These are phyloP conservation scores for Drosophila pseudotakahashii DNA, from an alignment of 2,888 invertebrate species.

Conservation along the genomic window DNA sequence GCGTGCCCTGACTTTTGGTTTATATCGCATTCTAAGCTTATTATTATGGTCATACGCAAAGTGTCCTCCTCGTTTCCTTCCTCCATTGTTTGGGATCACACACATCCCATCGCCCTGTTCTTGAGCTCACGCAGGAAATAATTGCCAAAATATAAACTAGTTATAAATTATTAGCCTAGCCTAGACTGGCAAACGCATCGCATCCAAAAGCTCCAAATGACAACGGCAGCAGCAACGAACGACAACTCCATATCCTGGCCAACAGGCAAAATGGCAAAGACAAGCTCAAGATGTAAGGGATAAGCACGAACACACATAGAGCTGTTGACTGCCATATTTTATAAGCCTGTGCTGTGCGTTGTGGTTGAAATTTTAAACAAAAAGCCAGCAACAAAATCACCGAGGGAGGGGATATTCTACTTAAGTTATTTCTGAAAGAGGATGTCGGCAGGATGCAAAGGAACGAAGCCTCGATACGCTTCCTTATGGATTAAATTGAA, in stretches of 20 bases:
- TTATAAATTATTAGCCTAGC: constrained; percentile 74
- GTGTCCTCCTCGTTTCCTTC: constrained; percentile 26
- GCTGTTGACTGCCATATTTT: constrained; percentile 63
- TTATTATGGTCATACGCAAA: constrained; percentile 63
- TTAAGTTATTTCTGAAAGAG: constrained; percentile 44
- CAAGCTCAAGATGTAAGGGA: constrained; percentile 60
- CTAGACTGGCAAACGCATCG: constrained; percentile 62
- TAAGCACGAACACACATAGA: constrained; percentile 42
- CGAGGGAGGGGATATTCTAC: constrained; percentile 19
- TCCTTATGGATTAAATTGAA: not conserved
- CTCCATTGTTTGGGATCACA: constrained; percentile 35
- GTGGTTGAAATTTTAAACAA: constrained; percentile 70
- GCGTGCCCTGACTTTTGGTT: constrained; percentile 52
- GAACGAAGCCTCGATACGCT: constrained; percentile 29
- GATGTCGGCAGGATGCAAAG: not conserved
- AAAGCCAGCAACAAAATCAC: constrained; percentile 63
- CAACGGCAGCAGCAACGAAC: constrained; percentile 42
- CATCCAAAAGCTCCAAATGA: constrained; percentile 63
- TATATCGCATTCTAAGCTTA: constrained; percentile 58
- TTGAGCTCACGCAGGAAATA: constrained; percentile 58
- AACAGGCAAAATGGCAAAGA: constrained; percentile 28
- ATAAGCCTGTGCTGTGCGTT: constrained; percentile 52
- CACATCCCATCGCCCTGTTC: constrained; percentile 10
- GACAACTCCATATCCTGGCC: constrained; percentile 37
- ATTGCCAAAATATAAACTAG: constrained; percentile 79